phyloP scores from a whole-genome alignment of 2,888 invertebrate genomes.

The Drosophila macrospina region DNA sequence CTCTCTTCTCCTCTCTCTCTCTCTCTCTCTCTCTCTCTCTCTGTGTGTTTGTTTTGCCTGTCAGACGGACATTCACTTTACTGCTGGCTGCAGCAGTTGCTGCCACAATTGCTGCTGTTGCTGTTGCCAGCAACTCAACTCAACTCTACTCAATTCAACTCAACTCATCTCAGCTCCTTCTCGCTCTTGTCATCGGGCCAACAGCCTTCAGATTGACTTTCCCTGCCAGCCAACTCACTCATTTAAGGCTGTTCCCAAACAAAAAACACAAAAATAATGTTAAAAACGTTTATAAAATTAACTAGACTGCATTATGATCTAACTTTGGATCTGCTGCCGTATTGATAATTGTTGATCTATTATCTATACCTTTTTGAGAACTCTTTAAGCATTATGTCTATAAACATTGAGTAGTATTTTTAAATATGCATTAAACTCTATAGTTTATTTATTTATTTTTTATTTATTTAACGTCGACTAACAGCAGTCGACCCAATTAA shows the following conservation, averaged over 20 bases:
- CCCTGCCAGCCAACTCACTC: constrained; percentile 23
- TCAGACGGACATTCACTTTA: constrained; percentile 44
- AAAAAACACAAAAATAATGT: not conserved
- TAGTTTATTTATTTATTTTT: no score
- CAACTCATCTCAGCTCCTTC: constrained; percentile 35
- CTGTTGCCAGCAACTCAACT: constrained; percentile 55
- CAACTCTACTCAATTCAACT: constrained; percentile 19
- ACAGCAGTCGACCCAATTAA: no score
- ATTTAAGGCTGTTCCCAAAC: constrained; percentile 16
- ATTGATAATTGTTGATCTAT: no score
- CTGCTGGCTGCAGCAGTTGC: constrained; percentile 32
- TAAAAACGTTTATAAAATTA: no score
- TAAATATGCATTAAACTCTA: no score
- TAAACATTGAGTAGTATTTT: no score
- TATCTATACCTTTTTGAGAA: no score
- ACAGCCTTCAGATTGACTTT: constrained; percentile 40
- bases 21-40: constrained; percentile 18
- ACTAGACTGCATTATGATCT: no score
- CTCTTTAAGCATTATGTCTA: no score
- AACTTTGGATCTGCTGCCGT: no score
- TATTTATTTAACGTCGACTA: no score
- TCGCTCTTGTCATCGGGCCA: constrained; percentile 48
- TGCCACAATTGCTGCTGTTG: constrained; percentile 20
- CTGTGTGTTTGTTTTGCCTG: constrained; percentile 12
- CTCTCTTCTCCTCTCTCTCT: constrained; percentile 7